Conservation (phyloP, 2,888 invertebrate species). For the Helobdella robusta region DNA sequence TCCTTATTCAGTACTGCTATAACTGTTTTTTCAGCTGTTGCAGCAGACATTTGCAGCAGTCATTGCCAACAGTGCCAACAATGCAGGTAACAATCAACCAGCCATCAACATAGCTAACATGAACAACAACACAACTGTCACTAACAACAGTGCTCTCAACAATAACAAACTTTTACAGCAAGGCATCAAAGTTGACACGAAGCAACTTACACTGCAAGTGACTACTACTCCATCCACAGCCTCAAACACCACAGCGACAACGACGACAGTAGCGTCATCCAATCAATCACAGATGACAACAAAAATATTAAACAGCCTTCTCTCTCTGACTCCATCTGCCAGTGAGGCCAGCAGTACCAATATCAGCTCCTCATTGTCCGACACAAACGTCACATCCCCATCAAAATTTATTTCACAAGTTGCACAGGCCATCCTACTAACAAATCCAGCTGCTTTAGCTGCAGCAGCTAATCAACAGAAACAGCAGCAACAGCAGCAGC, state of each 20-base stretch:
- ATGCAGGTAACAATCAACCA: background rate
- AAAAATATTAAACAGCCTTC: background rate
- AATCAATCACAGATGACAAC: no score
- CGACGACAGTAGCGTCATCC: no score
- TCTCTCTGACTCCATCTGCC: background rate
- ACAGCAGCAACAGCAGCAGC: background rate
- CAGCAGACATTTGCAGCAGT: constrained; percentile 22
- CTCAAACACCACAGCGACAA: background rate
- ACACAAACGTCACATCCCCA: background rate
- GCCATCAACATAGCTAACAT: constrained; percentile 1
- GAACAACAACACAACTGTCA: background rate
- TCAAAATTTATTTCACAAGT: constrained; percentile 20
- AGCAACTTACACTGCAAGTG: background rate
- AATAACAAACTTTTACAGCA: constrained; percentile 4
- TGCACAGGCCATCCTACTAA: background rate
- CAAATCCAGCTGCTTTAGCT: background rate
- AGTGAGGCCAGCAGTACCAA: background rate
- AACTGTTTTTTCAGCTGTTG: constrained; percentile 9
- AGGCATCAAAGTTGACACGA: constrained; percentile 1
- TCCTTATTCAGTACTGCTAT: no score
- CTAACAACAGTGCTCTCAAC: no score
- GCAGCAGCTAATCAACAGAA: no score
- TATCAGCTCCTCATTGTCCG: no score
- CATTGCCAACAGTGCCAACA: background rate
- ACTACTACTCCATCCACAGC: background rate